phyloP scores from a whole-genome alignment of 1,140 invertebrate species.

The Whitmania pigra region DNA sequence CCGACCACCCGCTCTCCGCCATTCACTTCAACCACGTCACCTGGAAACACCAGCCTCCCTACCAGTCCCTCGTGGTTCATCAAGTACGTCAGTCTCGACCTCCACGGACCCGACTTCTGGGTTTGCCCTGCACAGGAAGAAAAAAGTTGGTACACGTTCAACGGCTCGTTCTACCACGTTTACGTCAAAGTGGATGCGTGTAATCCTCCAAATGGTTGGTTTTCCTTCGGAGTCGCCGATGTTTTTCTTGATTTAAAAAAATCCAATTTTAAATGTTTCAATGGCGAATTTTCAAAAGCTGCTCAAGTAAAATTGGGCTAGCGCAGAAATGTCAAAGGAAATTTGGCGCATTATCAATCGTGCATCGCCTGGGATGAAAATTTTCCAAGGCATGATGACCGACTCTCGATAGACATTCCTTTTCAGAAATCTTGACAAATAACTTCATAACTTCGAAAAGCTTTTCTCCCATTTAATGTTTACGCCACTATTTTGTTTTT shows the following conservation, averaged over 20 bases:
- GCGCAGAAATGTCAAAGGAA: too few species aligned
- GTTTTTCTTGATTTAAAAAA: not conserved
- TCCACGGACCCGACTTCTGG: slow-evolving; percentile 13
- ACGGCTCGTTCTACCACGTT: slow-evolving; percentile 24
- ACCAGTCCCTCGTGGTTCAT: slow-evolving; percentile 16
- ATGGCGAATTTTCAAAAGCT: too few species aligned
- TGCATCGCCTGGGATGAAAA: too few species aligned
- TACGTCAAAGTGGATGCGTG: slow-evolving; percentile 23
- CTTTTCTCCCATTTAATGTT: too few species aligned
- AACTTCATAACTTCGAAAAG: too few species aligned
- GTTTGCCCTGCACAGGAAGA: slow-evolving; percentile 9
- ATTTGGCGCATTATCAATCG: too few species aligned
- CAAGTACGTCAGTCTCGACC: slow-evolving; percentile 23
- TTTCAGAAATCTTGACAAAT: too few species aligned
- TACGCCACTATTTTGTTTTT: too few species aligned
- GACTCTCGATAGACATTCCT: too few species aligned
- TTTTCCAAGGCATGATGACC: too few species aligned
- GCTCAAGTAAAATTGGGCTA: too few species aligned
- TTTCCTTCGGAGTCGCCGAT: not conserved
- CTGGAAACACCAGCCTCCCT: not conserved
- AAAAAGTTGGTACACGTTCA: slow-evolving; percentile 15
- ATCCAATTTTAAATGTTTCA: not conserved
- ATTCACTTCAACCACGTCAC: not conserved
- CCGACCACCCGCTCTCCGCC: not conserved
- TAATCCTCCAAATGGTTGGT: slow-evolving; percentile 13